Conservation (phyloP, 2,888 invertebrate species). For the Anodontia alba region DNA sequence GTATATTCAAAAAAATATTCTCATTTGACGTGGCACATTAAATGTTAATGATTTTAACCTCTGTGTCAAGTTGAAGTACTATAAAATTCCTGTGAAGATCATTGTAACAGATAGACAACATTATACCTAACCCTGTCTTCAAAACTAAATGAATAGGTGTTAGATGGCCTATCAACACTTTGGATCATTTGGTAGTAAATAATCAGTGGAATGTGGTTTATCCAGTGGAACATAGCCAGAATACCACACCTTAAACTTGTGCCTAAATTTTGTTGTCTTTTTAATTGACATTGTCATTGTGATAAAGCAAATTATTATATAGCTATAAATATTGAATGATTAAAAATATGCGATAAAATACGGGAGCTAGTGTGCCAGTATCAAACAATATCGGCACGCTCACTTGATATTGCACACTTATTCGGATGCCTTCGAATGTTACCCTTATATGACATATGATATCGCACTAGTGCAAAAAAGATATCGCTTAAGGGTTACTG, state of each 20-base stretch:
- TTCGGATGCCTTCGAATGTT: too few species aligned
- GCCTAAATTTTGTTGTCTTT: background rate
- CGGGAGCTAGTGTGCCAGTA: too few species aligned
- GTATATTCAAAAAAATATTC: too few species aligned
- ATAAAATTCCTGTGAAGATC: background rate
- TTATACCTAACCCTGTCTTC: background rate
- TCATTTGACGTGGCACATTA: too few species aligned
- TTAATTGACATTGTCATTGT: background rate
- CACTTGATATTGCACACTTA: too few species aligned
- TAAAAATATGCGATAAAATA: too few species aligned
- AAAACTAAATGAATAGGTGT: background rate
- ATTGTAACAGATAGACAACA: background rate
- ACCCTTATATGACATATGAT: too few species aligned
- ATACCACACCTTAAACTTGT: background rate
- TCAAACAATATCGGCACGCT: too few species aligned
- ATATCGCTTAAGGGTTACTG: too few species aligned
- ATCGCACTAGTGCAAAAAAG: too few species aligned
- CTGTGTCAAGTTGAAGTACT: background rate
- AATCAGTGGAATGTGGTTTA: background rate
- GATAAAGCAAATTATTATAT: too few species aligned
- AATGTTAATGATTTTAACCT: background rate
- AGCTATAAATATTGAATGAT: too few species aligned
- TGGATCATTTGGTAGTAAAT: background rate
- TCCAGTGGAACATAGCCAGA: background rate
- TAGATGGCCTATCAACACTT: background rate